Percentiles rank a stretch among this genome's conserved stretches.
Evolutionary conservation across 2,113 vertebrate species (phyloP).

Genomic region (Cairina moschata): DNA sequence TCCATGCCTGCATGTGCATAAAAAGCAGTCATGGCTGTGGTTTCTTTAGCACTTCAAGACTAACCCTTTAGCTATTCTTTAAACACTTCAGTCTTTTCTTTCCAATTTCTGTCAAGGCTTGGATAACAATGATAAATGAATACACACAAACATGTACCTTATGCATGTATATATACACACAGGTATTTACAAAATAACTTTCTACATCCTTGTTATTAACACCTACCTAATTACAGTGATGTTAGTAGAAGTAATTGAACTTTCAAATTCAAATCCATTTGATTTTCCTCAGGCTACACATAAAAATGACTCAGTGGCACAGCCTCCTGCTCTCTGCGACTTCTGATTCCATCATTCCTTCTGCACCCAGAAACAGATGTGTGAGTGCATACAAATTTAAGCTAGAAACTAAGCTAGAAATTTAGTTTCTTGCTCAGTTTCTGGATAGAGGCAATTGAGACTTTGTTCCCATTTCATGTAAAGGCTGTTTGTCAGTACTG

Average conservation of each 20-base stretch:
- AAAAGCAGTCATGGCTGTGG: background rate
- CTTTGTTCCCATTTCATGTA: background rate
- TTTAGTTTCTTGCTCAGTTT: background rate
- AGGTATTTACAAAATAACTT: background rate
- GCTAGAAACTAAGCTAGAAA: background rate
- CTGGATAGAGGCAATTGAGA: background rate
- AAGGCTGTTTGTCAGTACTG: background rate
- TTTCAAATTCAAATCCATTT: background rate
- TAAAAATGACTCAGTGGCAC: background rate
- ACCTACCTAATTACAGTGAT: background rate
- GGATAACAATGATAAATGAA: background rate
- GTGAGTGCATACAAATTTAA: background rate
- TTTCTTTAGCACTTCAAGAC: background rate
- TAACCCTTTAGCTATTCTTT: background rate
- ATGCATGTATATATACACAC: too few relatives aligned
- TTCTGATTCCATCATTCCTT: background rate
- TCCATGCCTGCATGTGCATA: background rate
- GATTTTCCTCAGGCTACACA: background rate
- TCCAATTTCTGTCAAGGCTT: background rate
- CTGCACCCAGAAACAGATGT: background rate
- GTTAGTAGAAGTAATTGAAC: background rate
- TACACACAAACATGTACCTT: background rate
- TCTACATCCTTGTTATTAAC: background rate
- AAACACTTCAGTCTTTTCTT: background rate
- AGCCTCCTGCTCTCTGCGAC: background rate